phyloP scores from a whole-genome alignment of 2,797 vertebrate species.

The Coregonus sp. region DNA sequence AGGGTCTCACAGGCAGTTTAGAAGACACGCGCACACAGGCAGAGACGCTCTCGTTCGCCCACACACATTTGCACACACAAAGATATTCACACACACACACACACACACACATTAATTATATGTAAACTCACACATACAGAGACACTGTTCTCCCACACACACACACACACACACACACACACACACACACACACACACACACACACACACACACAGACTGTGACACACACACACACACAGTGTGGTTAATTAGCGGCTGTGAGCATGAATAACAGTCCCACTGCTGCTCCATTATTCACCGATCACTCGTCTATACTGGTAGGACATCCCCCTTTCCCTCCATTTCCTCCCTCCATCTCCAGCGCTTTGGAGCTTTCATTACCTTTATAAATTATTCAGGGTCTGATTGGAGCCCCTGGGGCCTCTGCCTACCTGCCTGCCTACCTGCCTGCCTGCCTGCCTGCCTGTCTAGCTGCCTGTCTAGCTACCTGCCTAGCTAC shows the following conservation, averaged over 20 bases:
- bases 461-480: slow-evolving; percentile 31
- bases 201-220: slow-evolving; percentile 14
- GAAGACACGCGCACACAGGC: neutral
- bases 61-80: too few species aligned
- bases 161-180: too few species aligned
- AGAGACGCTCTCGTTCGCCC: too few species aligned
- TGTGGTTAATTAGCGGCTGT: neutral
- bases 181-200: neutral
- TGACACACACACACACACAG: neutral
- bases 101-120: too few species aligned
- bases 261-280: neutral
- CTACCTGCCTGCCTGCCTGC: neutral
- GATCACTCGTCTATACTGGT: slow-evolving; percentile 7
- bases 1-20: neutral
- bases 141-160: too few species aligned
- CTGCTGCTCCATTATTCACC: slow-evolving; percentile 29
- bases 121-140: too few species aligned
- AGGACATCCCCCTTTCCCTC: neutral
- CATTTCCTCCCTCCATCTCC: neutral
- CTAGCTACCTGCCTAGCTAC: neutral
- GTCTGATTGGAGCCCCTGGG: slow-evolving; percentile 49
- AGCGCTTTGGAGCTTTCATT: slow-evolving; percentile 59
- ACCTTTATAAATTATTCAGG: slow-evolving; percentile 73
- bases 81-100: too few species aligned
- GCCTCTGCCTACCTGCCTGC: neutral